phyloP scores from a whole-genome alignment of 2,797 vertebrate genomes.

The Anguilla anguilla region DNA sequence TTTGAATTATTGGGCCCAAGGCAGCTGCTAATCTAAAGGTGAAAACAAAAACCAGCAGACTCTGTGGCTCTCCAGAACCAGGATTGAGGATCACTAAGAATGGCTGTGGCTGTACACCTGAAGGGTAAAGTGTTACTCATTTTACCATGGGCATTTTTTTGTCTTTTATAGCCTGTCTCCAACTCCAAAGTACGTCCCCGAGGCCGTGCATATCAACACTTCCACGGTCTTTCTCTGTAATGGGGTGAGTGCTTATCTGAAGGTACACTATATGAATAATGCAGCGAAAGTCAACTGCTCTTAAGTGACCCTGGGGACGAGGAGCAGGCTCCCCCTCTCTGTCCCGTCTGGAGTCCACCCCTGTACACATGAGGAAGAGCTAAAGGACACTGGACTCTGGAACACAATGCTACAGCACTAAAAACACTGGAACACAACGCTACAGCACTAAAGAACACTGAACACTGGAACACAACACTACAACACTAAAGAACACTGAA shows the following conservation, averaged over 20 bases:
- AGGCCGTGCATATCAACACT: not conserved
- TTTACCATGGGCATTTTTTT: not conserved
- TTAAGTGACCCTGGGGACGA: not conserved
- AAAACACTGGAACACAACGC: not conserved
- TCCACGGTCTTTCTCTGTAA: not conserved
- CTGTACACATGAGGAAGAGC: slow-evolving; percentile 48
- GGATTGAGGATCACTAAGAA: not conserved
- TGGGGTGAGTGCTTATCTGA: slow-evolving; percentile 13
- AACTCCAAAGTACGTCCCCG: not conserved
- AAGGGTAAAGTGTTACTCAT: not conserved
- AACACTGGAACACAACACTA: no score
- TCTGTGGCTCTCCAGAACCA: not conserved
- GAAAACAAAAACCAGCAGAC: no score
- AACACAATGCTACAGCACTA: not conserved
- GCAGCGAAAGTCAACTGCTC: slow-evolving; percentile 11
- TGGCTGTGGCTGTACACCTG: not conserved
- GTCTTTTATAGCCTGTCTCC: not conserved
- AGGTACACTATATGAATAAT: slow-evolving; percentile 18
- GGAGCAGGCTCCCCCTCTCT: not conserved
- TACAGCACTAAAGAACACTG: not conserved
- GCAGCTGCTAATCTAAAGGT: not conserved
- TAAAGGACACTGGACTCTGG: not conserved
- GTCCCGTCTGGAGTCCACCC: slow-evolving; percentile 19
- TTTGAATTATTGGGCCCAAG: not conserved
- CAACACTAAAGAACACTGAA: no score